These are phyloP conservation scores for Epirrhoe alternata DNA, from an alignment of 2,888 invertebrate genomes.

Conservation along the genomic window DNA sequence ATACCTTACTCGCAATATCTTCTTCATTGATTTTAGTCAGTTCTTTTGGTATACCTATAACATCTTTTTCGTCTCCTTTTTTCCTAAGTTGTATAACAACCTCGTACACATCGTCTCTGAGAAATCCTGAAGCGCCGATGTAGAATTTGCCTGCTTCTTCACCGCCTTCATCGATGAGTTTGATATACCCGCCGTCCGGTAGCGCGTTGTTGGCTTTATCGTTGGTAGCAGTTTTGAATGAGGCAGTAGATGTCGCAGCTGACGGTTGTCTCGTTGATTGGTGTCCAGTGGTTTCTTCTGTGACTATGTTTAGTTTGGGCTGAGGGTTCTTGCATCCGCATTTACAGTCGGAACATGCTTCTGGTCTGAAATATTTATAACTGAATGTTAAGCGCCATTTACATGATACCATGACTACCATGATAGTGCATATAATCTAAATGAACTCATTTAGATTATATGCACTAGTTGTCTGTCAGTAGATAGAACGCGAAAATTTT, in stretches of 20 bases:
- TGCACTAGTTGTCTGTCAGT: too few species aligned
- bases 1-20: conserved; percentile 20
- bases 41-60: conserved; percentile 33
- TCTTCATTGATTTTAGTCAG: conserved; percentile 29
- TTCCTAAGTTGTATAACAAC: conserved; percentile 76
- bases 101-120: conserved; percentile 75
- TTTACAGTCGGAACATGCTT: conserved; percentile 17
- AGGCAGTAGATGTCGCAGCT: conserved; percentile 58
- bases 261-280: conserved; percentile 43
- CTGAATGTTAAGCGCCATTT: too few species aligned
- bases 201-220: conserved; percentile 49
- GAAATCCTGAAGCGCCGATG: conserved; percentile 70
- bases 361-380: conserved; percentile 1
- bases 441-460: too few species aligned
- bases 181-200: conserved; percentile 61
- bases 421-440: too few species aligned
- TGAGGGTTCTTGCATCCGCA: conserved; percentile 26
- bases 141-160: conserved; percentile 72
- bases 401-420: too few species aligned
- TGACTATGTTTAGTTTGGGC: conserved; percentile 5
- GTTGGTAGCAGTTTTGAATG: conserved; percentile 61
- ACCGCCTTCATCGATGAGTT: conserved; percentile 62
- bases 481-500: too few species aligned
- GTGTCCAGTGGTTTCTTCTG: conserved; percentile 8
- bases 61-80: conserved; percentile 55